phyloP scores from a whole-genome alignment of 2,888 invertebrate species.

The Eristalinus sepulchralis region DNA sequence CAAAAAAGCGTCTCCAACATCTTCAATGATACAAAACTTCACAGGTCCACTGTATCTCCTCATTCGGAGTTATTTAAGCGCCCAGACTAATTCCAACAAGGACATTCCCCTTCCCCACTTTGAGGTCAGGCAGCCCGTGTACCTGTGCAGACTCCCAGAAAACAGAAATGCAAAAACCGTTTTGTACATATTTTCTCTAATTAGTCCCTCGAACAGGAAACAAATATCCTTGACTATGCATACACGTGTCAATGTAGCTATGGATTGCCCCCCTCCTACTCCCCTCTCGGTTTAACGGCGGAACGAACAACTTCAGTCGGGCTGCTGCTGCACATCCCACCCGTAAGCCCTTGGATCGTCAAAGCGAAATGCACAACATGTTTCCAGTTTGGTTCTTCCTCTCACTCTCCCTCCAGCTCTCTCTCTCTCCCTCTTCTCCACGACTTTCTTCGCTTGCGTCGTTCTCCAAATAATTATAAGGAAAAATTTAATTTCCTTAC shows the following conservation, averaged over 20 bases:
- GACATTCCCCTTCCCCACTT: background rate
- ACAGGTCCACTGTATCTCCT: background rate
- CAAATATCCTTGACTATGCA: conserved; percentile 18
- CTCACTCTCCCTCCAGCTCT: too few relatives aligned
- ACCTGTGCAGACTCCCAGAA: background rate
- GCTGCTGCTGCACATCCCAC: background rate
- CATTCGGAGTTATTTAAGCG: background rate
- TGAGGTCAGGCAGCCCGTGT: background rate
- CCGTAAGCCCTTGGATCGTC: conserved; percentile 20
- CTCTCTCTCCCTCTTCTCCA: too few relatives aligned
- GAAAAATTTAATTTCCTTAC: conserved; percentile 24
- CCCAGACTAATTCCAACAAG: background rate
- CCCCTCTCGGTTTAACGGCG: background rate
- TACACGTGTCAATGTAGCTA: background rate
- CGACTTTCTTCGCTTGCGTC: background rate
- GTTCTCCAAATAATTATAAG: conserved; percentile 43
- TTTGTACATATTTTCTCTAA: conserved; percentile 47
- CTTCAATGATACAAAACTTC: background rate
- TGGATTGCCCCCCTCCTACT: background rate
- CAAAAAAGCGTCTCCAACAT: too few relatives aligned
- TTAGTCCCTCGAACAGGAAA: conserved; percentile 31
- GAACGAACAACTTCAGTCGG: background rate
- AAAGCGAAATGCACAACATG: conserved; percentile 27
- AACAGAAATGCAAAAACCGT: conserved; percentile 42
- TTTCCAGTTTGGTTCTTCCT: background rate